Base-by-base conservation (phyloP, 2,113 vertebrate genomes). In the Eulemur rufifrons region DNA sequence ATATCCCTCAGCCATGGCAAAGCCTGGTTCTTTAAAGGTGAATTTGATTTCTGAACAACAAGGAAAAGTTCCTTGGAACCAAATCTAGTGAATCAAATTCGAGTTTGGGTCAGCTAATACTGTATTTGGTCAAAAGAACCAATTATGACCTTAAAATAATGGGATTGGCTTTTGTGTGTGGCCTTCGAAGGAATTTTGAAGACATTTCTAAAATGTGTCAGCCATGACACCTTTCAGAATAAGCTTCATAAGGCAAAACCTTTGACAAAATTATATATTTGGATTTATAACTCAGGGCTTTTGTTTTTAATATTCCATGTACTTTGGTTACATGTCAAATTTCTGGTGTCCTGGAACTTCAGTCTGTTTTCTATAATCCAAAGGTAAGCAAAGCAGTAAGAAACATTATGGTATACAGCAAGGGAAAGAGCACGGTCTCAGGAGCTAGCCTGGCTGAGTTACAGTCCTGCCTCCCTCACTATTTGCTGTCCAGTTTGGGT, bases 81-180 rank as follows among this genome's bases (percentile, higher is more conserved):
- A 71, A 95, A 87, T 90, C 56, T 81, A 92, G 32, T 95, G 47
- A 95, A 87, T 95, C 32, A 90, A 92, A 18, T 66, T 78, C 80
- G 47, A 47, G 32, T 96, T 91, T 82, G 29, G 42, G 81, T 92
- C 56, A 80, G 8, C 80, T 94, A 86, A 52, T 82, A 86, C 29
- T 73, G 14, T 25, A 52, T 95, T 92, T 74, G 61, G 69, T 92
- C 88, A 95, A 20, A 90, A 92, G 74, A 92, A 92, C 25, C 29
- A 90, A 78, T n/a, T 89, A 20, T 94, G 80, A 94, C 23, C 68
- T 78, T 87, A 74, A 92, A 90, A 77, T 78, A 89, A 78, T 69
- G 21, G n/a, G 8, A 87, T 50, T 95, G 39, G 13, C 34, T 96
- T 78, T 89, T 81, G 15, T 45, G 34, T 80, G 9, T 96, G 69